Evolutionary conservation across 2,888 invertebrate genomes (phyloP).

Genomic region (Hydrotaea diabolus): DNA sequence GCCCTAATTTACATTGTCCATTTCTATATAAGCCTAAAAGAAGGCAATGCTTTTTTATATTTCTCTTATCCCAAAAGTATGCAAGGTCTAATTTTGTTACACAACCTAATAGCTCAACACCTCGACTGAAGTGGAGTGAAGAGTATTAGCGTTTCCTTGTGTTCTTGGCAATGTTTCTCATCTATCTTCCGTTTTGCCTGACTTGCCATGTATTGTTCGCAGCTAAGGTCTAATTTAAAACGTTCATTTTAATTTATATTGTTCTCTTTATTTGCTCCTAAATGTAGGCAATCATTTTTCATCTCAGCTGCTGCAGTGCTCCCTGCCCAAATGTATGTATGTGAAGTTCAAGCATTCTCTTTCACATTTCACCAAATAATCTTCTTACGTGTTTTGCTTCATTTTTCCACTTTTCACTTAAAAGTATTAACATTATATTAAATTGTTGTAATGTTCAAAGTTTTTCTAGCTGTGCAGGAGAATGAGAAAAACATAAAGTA

Average conservation of each 20-base stretch:
- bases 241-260: neutral
- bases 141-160: too few species aligned
- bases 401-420: neutral
- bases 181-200: too few species aligned
- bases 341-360: neutral
- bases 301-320: neutral
- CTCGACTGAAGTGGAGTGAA: too few species aligned
- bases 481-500: neutral
- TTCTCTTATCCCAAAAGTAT: too few species aligned
- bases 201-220: too few species aligned
- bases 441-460: slow-evolving; percentile 19
- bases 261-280: neutral
- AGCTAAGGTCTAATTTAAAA: too few species aligned
- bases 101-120: too few species aligned
- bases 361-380: neutral
- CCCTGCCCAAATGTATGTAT: neutral
- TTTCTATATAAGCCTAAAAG: too few species aligned
- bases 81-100: too few species aligned
- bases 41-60: too few species aligned
- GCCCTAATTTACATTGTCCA: too few species aligned
- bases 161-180: too few species aligned
- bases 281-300: neutral
- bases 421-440: slow-evolving; percentile 26
- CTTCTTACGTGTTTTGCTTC: slow-evolving; percentile 4
- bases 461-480: neutral